Conservation (phyloP, 2,888 invertebrate species). For the Sturmia bella region DNA sequence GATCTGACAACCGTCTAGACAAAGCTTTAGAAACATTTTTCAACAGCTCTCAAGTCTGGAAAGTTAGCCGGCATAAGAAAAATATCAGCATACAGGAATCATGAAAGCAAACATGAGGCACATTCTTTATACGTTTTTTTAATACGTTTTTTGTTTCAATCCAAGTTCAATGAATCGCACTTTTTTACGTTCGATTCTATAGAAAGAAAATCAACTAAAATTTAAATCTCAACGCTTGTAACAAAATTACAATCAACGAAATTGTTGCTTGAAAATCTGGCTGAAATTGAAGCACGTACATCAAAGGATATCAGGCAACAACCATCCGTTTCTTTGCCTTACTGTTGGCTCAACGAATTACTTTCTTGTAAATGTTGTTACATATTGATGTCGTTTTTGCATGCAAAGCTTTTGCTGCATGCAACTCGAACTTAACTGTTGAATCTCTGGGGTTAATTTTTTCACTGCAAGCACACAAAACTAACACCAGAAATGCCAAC, state of each 20-base stretch:
- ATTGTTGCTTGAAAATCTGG: neutral
- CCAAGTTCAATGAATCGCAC: too few species aligned
- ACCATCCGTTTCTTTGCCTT: conserved; percentile 32
- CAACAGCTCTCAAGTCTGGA: too few species aligned
- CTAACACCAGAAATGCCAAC: conserved; percentile 40
- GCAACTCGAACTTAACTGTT: neutral
- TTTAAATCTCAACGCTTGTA: neutral
- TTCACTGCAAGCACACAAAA: conserved; percentile 9
- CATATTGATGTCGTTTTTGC: neutral
- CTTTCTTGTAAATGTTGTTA: conserved; percentile 31
- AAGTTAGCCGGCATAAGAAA: too few species aligned
- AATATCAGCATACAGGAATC: too few species aligned
- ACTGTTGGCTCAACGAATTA: conserved; percentile 45
- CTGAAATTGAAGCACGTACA: neutral
- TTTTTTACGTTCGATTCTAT: too few species aligned
- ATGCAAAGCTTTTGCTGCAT: neutral
- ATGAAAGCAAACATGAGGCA: too few species aligned
- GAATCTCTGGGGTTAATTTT: neutral
- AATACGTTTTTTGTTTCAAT: too few species aligned
- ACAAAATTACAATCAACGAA: neutral
- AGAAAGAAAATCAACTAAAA: neutral
- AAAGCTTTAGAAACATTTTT: too few species aligned
- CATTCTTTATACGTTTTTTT: too few species aligned
- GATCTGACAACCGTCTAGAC: too few species aligned
- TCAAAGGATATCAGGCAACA: neutral